These are phyloP conservation scores for Noturus placidus DNA, from an alignment of 2,113 vertebrate genomes.

Conservation along the genomic window DNA sequence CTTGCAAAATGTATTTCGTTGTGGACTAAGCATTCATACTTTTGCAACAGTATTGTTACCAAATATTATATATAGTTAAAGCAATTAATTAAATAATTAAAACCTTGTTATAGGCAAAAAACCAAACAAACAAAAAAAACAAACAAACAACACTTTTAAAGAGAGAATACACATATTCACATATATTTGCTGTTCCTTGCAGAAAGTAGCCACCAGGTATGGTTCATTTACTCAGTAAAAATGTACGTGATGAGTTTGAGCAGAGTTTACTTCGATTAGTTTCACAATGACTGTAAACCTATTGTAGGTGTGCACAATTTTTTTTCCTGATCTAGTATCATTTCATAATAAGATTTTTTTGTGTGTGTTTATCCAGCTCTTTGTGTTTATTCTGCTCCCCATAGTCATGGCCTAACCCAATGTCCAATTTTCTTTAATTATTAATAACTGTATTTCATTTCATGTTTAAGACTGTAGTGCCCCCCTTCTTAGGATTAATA, in stretches of 20 bases:
- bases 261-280: neutral
- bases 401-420: neutral
- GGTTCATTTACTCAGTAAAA: neutral
- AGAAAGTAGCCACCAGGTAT: neutral
- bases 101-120: neutral
- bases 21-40: neutral
- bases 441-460: neutral
- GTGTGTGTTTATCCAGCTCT: neutral
- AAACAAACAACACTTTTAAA: neutral
- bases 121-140: too few species aligned
- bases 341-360: neutral
- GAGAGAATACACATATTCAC: neutral
- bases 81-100: too few species aligned
- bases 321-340: neutral
- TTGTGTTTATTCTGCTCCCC: neutral
- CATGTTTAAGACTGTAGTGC: neutral
- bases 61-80: neutral
- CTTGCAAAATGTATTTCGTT: neutral
- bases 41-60: neutral
- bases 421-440: neutral
- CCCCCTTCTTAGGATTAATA: neutral
- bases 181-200: neutral
- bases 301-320: neutral
- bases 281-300: neutral
- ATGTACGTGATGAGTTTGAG: neutral